These are phyloP conservation scores for Shinisaurus crocodilurus DNA, from an alignment of 2,113 vertebrate species.

Conservation along the genomic window DNA sequence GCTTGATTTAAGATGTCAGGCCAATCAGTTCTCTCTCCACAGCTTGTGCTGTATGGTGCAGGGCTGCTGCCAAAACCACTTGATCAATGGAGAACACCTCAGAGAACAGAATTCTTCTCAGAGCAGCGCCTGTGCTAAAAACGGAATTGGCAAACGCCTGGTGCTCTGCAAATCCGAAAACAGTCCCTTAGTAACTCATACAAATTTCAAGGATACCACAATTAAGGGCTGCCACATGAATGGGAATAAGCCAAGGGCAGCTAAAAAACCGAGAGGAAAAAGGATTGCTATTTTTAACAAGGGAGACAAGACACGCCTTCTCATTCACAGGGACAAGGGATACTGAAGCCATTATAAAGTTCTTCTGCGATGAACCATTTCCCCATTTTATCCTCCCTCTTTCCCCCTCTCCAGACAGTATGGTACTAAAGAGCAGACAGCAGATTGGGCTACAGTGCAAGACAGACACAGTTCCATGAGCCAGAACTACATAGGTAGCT, in stretches of 20 bases:
- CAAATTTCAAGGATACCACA: neutral
- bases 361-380: neutral
- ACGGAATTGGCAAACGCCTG: neutral
- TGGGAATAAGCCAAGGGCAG: neutral
- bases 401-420: conserved; percentile 17
- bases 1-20: neutral
- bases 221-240: neutral
- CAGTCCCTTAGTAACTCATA: neutral
- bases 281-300: neutral
- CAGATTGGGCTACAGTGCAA: neutral
- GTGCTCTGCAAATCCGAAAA: neutral
- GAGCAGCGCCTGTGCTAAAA: neutral
- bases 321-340: neutral
- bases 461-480: neutral
- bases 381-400: neutral
- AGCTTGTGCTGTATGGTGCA: neutral
- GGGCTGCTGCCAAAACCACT: conserved; percentile 9
- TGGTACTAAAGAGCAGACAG: neutral
- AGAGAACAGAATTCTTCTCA: neutral
- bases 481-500: neutral
- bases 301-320: neutral
- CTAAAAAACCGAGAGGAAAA: neutral
- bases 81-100: conserved; percentile 9
- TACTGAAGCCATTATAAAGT: neutral
- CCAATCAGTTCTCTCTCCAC: neutral